phyloP scores from a whole-genome alignment of 2,888 invertebrate species.

The Nomada ferruginata region DNA sequence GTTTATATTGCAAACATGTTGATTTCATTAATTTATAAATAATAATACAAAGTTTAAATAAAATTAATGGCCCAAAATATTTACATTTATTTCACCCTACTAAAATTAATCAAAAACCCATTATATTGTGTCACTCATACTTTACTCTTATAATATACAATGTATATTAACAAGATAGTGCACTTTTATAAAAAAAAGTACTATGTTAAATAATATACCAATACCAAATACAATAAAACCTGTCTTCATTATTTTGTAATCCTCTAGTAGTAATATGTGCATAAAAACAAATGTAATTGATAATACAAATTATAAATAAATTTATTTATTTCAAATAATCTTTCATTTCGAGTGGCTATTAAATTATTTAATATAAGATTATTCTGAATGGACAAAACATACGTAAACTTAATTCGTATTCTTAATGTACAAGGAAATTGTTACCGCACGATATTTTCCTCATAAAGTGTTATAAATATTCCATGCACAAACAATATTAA shows the following conservation, averaged over 20 bases:
- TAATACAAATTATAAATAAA: neutral
- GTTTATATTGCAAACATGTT: constrained; percentile 38
- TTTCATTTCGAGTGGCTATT: no score
- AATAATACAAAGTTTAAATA: constrained; percentile 1
- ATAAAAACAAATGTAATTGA: neutral
- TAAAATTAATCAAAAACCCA: constrained; percentile 43
- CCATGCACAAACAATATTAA: no score
- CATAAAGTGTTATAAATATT: no score
- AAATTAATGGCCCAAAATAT: constrained; percentile 25
- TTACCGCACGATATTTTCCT: no score
- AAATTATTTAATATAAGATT: no score
- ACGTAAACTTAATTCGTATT: no score
- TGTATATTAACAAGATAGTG: constrained; percentile 10
- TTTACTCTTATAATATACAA: constrained; percentile 8
- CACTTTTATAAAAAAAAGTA: no score
- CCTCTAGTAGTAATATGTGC: neutral
- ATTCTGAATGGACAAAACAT: no score
- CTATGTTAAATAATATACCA: no score
- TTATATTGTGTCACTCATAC: constrained; percentile 52
- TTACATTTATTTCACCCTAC: constrained; percentile 49
- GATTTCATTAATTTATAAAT: constrained; percentile 5
- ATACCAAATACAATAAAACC: no score
- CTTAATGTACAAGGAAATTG: no score
- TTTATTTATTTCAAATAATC: no score
- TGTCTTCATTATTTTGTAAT: neutral